These are phyloP conservation scores for Ploceus nigricollis DNA, from an alignment of 2,113 vertebrate genomes.

Conservation along the genomic window DNA sequence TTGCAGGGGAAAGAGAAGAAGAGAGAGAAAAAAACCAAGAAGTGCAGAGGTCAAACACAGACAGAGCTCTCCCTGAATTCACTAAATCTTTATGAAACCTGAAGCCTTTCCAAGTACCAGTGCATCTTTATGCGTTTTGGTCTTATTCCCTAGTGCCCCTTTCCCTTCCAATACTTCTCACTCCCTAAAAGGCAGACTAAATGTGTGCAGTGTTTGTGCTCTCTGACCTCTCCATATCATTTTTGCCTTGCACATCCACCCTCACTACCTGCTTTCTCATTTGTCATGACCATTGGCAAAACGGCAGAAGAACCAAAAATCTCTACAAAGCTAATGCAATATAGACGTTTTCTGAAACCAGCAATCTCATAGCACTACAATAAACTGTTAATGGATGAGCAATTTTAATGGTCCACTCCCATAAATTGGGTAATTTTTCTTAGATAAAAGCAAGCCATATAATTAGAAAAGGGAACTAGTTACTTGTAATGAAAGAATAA, in stretches of 20 bases:
- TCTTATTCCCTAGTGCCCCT: neutral
- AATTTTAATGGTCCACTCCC: neutral
- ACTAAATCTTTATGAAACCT: neutral
- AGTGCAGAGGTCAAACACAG: neutral
- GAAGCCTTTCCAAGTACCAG: neutral
- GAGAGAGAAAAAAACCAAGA: neutral
- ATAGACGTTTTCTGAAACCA: neutral
- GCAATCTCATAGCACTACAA: neutral
- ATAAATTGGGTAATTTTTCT: slow-evolving; percentile 3
- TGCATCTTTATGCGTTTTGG: neutral
- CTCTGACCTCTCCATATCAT: neutral
- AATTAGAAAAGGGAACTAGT: slow-evolving; percentile 49
- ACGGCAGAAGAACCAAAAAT: neutral
- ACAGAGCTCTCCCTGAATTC: neutral
- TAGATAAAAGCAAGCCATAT: slow-evolving; percentile 22
- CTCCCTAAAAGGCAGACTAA: neutral
- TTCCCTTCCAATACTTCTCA: neutral
- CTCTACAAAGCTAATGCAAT: neutral
- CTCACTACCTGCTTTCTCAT: neutral
- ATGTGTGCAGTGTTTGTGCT: neutral
- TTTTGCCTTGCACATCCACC: neutral
- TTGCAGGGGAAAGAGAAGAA: neutral
- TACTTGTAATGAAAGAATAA: slow-evolving; percentile 40
- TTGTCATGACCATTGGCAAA: neutral
- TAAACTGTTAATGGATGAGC: neutral